These are phyloP conservation scores for Fistularia tabacaria DNA, from an alignment of 2,797 vertebrate genomes.

Conservation along the genomic window DNA sequence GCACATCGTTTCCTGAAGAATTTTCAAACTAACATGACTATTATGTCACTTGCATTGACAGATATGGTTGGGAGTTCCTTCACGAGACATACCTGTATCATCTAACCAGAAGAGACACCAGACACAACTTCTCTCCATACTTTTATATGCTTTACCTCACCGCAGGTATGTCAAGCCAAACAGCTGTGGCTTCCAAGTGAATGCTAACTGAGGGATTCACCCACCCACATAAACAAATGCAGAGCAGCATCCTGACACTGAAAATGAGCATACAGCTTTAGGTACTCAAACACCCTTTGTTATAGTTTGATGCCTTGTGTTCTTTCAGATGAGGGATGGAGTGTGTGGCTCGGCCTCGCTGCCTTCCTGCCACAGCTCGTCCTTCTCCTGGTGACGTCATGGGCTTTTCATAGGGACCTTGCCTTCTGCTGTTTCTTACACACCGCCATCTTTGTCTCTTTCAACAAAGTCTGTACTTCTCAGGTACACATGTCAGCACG, in stretches of 20 bases:
- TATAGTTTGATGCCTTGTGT: neutral
- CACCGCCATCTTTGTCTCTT: slow-evolving; percentile 88
- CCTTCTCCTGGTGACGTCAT: slow-evolving; percentile 77
- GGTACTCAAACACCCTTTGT: too few species aligned
- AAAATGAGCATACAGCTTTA: too few species aligned
- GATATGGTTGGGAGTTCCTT: slow-evolving; percentile 90
- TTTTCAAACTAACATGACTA: too few species aligned
- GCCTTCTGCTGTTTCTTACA: slow-evolving; percentile 89
- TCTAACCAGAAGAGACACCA: slow-evolving; percentile 86
- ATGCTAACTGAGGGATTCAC: too few species aligned
- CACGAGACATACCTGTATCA: slow-evolving; percentile 93
- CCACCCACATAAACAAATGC: too few species aligned
- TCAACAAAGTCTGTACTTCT: slow-evolving; percentile 99
- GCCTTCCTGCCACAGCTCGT: slow-evolving; percentile 87
- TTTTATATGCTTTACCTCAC: slow-evolving; percentile 96
- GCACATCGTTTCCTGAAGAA: too few species aligned
- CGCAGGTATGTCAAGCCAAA: slow-evolving; percentile 44
- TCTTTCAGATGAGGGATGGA: slow-evolving; percentile 79
- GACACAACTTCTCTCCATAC: slow-evolving; percentile 96
- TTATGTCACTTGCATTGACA: slow-evolving; percentile 28
- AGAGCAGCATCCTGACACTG: too few species aligned
- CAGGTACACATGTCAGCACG: slow-evolving; percentile 67
- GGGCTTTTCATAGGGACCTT: slow-evolving; percentile 82
- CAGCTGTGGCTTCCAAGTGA: too few species aligned
- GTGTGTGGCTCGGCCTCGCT: slow-evolving; percentile 77